Base-by-base conservation (phyloP, 2,797 vertebrate species). In the Brachymystax lenok region DNA sequence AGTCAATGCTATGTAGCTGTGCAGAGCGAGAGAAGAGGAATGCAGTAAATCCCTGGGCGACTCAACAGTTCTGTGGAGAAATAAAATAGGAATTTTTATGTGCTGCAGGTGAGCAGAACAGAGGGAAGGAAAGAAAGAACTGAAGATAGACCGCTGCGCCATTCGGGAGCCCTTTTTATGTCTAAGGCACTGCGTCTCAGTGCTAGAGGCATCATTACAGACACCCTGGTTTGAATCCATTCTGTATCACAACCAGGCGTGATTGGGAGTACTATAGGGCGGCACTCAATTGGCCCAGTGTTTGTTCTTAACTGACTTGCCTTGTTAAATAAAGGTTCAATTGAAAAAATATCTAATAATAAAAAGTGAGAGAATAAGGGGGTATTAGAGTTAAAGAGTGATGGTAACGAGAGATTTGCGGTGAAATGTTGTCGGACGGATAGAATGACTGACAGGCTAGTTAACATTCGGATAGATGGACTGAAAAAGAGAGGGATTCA, bases 71-170 rank as follows among this genome's bases (percentile, higher is more conserved):
- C 94, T 94, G 93, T 93, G 91, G 93, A 95, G 94, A 89, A 91
- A 92, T 91, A 90, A 92, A 93, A 90, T 89, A 94, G 92, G 94
- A 95, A 95, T 95, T 95, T 95, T 95, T 95, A 95, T 95, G 94
- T 95, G 93, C 94, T 95, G 94, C 94, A 95, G 94, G 94, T 95
- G 94, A 95, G 91, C 91, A 88, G 88, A 91, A 86, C 87, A 85
- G 87, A 88, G 83, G 86, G 84, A 86, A 86, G 85, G 40, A 81
- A 79, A 76, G 77, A 81, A 68, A 46, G 82, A 85, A 61, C 75
- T 59, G 40, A 19, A 69, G 19, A 35, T 3, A 35, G 4, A 70
- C n/a, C n/a, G n/a, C n/a, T n/a, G n/a, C n/a, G n/a, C n/a, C n/a
- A n/a, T n/a, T n/a, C n/a, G n/a, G n/a, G n/a, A n/a, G n/a, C n/a